A percentile compares a stretch with the other conserved stretches of the same genome.
These are phyloP conservation scores for Hydropotes inermis DNA, from an alignment of 2,113 vertebrate genomes.

Conservation along the genomic window DNA sequence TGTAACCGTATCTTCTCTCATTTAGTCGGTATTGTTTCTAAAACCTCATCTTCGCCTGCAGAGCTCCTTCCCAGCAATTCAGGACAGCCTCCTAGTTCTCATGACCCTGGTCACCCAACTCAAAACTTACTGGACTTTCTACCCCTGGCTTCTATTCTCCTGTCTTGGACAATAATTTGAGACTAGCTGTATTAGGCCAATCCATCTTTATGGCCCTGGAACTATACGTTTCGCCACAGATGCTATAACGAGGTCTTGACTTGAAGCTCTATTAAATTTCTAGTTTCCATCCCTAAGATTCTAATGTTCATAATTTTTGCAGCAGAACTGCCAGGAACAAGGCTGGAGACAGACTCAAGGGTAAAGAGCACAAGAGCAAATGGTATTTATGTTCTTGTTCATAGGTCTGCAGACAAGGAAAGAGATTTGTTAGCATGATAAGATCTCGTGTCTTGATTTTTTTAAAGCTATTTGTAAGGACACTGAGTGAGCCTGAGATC, in stretches of 20 bases:
- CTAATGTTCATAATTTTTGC: neutral
- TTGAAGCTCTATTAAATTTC: neutral
- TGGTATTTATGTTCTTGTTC: neutral
- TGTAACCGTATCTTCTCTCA: neutral
- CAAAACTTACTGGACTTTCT: neutral
- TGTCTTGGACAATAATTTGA: neutral
- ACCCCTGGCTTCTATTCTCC: neutral
- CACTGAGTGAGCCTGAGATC: neutral
- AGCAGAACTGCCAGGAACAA: neutral
- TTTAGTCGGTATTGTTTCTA: neutral
- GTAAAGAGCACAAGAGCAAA: neutral
- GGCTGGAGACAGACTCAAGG: neutral
- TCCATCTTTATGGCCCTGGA: neutral
- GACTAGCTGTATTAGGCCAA: neutral
- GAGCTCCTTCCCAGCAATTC: neutral
- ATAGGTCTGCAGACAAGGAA: neutral
- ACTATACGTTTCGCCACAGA: neutral
- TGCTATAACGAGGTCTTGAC: neutral
- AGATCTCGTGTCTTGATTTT: neutral
- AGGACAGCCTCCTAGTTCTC: neutral
- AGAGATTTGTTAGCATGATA: neutral
- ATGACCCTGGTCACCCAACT: neutral
- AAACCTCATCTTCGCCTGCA: neutral
- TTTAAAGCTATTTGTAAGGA: neutral
- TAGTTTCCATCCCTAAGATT: neutral